Conservation (phyloP, 2,888 invertebrate species). For the Leptinotarsa rubiginosa region DNA sequence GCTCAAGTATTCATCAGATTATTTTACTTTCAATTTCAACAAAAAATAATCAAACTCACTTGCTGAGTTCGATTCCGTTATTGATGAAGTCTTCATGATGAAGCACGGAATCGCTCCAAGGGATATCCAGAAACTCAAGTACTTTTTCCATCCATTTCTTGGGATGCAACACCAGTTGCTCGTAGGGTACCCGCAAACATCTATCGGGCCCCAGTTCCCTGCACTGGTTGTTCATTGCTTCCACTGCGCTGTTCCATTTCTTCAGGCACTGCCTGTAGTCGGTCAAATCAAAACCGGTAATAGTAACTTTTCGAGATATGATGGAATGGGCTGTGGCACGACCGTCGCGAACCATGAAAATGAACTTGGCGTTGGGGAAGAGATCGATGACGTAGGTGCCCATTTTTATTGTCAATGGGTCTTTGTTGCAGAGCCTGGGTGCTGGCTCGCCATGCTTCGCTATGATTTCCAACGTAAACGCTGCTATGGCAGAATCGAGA, state of each 20-base stretch:
- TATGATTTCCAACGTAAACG: conserved; percentile 96
- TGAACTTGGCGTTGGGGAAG: conserved; percentile 97
- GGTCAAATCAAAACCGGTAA: conserved; percentile 82
- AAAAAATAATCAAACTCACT: conserved; percentile 73
- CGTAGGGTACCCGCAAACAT: conserved; percentile 94
- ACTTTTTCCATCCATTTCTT: conserved; percentile 89
- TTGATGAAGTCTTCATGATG: conserved; percentile 98
- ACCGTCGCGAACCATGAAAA: conserved; percentile 98
- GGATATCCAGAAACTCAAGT: conserved; percentile 87
- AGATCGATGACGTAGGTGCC: conserved; percentile 93
- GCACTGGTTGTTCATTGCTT: conserved; percentile 95
- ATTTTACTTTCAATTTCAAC: too few relatives aligned
- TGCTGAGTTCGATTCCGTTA: conserved; percentile 94
- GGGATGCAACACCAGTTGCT: conserved; percentile 96
- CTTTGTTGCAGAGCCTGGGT: conserved; percentile 96
- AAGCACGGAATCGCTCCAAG: conserved; percentile 95
- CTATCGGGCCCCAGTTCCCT: conserved; percentile 79
- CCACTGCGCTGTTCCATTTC: conserved; percentile 97
- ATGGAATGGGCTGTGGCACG: conserved; percentile 99
- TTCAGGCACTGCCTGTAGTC: conserved; percentile 94
- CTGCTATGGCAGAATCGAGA: conserved; percentile 94
- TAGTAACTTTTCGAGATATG: conserved; percentile 87
- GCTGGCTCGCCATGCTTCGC: conserved; percentile 97
- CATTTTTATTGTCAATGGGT: conserved; percentile 97
- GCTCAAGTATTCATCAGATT: too few relatives aligned